Percentiles rank a stretch among this genome's conserved stretches.
These are phyloP conservation scores for Macropodus opercularis DNA, from an alignment of 2,797 vertebrate species.

Conservation along the genomic window DNA sequence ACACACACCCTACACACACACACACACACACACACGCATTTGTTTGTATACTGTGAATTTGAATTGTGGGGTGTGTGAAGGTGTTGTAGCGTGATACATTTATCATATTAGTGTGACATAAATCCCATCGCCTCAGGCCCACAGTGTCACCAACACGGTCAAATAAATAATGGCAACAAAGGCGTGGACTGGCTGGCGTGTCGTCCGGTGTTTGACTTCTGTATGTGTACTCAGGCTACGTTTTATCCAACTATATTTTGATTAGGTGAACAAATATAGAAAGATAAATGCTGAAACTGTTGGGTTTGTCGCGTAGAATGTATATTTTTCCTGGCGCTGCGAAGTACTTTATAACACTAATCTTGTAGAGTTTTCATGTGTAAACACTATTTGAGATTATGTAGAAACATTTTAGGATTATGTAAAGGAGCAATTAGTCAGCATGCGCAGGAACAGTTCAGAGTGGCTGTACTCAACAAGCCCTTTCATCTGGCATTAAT, in stretches of 20 bases:
- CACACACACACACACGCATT: constrained; percentile 42
- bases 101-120: constrained; percentile 65
- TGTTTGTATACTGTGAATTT: constrained; percentile 61
- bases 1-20: constrained; percentile 30
- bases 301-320: constrained; percentile 44
- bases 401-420: constrained; percentile 82
- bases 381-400: constrained; percentile 80
- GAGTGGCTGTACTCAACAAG: constrained; percentile 60
- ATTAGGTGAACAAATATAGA: constrained; percentile 72
- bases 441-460: constrained; percentile 46
- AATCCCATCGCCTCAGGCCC: constrained; percentile 57
- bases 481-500: constrained; percentile 82
- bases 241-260: constrained; percentile 76
- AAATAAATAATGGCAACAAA: constrained; percentile 68
- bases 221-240: constrained; percentile 72
- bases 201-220: constrained; percentile 74
- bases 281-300: constrained; percentile 68
- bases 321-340: constrained; percentile 79
- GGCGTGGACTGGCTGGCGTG: constrained; percentile 53
- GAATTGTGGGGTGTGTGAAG: constrained; percentile 39
- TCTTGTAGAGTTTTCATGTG: constrained; percentile 61
- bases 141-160: constrained; percentile 59
- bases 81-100: constrained; percentile 52
- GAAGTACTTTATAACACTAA: constrained; percentile 69
- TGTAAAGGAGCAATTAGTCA: constrained; percentile 80